Conservation (phyloP, 64 coral and sea anemone genomes). For the Dendronephthya gigantea region DNA sequence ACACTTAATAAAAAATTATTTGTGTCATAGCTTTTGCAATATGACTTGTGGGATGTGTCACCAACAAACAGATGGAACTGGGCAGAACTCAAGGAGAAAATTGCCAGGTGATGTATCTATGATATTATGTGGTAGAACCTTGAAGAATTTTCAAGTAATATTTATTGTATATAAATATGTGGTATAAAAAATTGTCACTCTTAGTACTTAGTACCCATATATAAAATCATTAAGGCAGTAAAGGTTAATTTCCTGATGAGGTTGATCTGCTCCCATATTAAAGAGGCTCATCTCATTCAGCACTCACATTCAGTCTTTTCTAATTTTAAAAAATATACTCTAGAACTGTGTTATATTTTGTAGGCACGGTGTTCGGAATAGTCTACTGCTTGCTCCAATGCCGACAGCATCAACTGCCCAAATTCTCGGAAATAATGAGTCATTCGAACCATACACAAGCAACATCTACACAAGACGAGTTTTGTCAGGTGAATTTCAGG, state of each 20-base stretch:
- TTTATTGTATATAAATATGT: too few relatives aligned
- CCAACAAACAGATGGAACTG: conserved; percentile 83
- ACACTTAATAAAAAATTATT: too few relatives aligned
- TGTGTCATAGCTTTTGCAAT: conserved; percentile 44
- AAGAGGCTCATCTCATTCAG: too few relatives aligned
- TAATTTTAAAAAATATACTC: neutral
- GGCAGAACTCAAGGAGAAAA: conserved; percentile 72
- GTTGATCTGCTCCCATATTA: too few relatives aligned
- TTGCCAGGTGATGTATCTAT: conserved; percentile 54
- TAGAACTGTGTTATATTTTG: neutral
- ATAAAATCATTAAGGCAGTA: too few relatives aligned
- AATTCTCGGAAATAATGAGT: conserved; percentile 98
- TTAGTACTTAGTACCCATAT: too few relatives aligned
- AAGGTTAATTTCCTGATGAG: too few relatives aligned
- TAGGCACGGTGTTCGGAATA: conserved; percentile 86
- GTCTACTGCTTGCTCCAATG: conserved; percentile 88
- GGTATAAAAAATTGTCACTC: too few relatives aligned
- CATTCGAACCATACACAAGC: conserved; percentile 96
- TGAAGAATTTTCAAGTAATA: too few relatives aligned
- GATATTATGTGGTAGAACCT: too few relatives aligned
- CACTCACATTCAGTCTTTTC: neutral
- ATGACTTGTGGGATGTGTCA: conserved; percentile 85
- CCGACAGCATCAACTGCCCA: conserved; percentile 97
- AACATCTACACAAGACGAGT: conserved; percentile 91
- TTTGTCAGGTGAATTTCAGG: conserved; percentile 97